Conservation (phyloP, 2,797 vertebrate genomes). For the Macroramphosus scolopax region DNA sequence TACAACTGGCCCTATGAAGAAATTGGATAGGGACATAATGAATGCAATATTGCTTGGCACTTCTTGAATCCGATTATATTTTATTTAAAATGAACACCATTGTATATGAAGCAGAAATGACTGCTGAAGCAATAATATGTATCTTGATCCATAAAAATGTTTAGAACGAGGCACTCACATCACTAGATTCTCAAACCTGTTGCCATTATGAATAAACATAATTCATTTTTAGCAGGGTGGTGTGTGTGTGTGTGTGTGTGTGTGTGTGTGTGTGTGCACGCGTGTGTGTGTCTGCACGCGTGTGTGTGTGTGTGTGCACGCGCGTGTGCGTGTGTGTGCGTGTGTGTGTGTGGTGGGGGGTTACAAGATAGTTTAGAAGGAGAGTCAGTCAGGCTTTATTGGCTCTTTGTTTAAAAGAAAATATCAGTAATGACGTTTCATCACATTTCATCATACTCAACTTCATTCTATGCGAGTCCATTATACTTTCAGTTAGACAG, state of each 20-base stretch:
- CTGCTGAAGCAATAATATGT: conserved; percentile 6
- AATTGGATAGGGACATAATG: not conserved
- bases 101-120: not conserved
- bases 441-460: too few species aligned
- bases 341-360: not conserved
- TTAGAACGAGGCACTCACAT: too few species aligned
- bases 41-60: not conserved
- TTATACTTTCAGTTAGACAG: conserved; percentile 17
- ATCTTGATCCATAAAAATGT: conserved; percentile 1
- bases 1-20: not conserved
- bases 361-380: not conserved
- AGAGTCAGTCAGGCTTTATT: conserved; percentile 16
- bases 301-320: too few species aligned
- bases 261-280: too few species aligned
- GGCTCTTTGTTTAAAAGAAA: conserved; percentile 26
- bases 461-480: conserved; percentile 5
- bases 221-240: conserved; percentile 1
- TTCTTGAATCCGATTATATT: conserved; percentile 5
- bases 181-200: too few species aligned
- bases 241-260: too few species aligned
- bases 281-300: too few species aligned
- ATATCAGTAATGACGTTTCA: conserved; percentile 9
- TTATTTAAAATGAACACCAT: conserved; percentile 13
- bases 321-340: too few species aligned
- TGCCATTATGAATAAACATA: too few species aligned